Evolutionary conservation across 1,140 invertebrate genomes (phyloP).

Genomic region (Drosophila pandora): DNA sequence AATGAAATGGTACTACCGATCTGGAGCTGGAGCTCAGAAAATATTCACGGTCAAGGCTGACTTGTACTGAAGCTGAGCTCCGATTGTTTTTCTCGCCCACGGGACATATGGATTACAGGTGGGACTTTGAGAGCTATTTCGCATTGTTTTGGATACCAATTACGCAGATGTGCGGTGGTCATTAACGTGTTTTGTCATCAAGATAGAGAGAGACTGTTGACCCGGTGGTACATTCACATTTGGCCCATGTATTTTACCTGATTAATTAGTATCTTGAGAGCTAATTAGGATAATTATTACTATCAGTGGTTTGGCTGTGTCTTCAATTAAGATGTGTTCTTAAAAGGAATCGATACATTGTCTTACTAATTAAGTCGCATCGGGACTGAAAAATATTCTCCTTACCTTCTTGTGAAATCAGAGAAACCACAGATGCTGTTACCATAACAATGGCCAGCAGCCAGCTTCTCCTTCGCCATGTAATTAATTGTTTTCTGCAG

Average conservation of each 20-base stretch:
- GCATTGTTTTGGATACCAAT: constrained; percentile 39
- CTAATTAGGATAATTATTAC: constrained; percentile 7
- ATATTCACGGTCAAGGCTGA: constrained; percentile 48
- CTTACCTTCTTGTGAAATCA: constrained; percentile 49
- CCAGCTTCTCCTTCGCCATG: constrained; percentile 12
- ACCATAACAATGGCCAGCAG: constrained; percentile 25
- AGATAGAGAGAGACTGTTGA: constrained; percentile 24
- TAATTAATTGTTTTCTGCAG: constrained; percentile 25
- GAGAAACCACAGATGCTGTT: constrained; percentile 12
- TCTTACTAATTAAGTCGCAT: not conserved
- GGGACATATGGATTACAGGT: constrained; percentile 29
- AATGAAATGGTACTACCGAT: constrained; percentile 1
- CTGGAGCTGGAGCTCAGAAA: constrained; percentile 5
- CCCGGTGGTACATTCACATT: constrained; percentile 3
- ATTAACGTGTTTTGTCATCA: constrained; percentile 32
- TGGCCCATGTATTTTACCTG: constrained; percentile 6
- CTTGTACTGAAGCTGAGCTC: constrained; percentile 7
- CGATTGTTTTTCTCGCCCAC: constrained; percentile 53
- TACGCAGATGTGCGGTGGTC: constrained; percentile 34
- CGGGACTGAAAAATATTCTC: not conserved
- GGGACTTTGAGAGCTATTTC: constrained; percentile 37
- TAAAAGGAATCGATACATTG: not conserved
- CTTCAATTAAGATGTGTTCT: constrained; percentile 14
- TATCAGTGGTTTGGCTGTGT: not conserved
- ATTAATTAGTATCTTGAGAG: not conserved